Conservation (phyloP, 2,797 vertebrate species). For the Typhlichthys eigenmanni region DNA sequence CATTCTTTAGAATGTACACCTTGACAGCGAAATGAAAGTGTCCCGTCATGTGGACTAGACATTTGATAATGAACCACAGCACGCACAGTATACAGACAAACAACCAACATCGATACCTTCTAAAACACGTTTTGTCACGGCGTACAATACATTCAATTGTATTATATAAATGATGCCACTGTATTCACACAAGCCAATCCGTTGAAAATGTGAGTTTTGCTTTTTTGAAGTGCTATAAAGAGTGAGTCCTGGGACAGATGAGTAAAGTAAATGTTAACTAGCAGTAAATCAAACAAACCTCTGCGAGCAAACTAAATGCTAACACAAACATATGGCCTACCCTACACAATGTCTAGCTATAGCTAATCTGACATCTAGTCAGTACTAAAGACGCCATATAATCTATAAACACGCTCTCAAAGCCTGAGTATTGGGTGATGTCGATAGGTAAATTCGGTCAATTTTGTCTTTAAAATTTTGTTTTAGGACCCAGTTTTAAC, state of each 20-base stretch:
- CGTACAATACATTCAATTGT: too few relatives aligned
- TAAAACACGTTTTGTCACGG: too few relatives aligned
- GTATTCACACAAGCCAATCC: too few relatives aligned
- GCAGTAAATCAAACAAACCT: constrained; percentile 8
- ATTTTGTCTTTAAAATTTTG: too few relatives aligned
- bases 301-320: not conserved
- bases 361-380: constrained; percentile 24
- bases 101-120: too few relatives aligned
- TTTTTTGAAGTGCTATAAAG: constrained; percentile 30
- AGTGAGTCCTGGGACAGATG: not conserved
- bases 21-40: not conserved
- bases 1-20: not conserved
- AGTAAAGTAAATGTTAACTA: not conserved
- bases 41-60: not conserved
- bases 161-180: too few relatives aligned
- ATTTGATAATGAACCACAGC: not conserved
- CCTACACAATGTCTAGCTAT: not conserved
- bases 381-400: constrained; percentile 14
- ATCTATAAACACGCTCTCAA: constrained; percentile 19
- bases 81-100: not conserved
- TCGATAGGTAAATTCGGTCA: too few relatives aligned
- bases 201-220: not conserved
- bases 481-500: too few relatives aligned
- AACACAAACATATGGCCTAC: not conserved
- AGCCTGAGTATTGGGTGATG: too few relatives aligned